Base-by-base conservation (phyloP, 2,113 vertebrate species). In the Malurus elegans region DNA sequence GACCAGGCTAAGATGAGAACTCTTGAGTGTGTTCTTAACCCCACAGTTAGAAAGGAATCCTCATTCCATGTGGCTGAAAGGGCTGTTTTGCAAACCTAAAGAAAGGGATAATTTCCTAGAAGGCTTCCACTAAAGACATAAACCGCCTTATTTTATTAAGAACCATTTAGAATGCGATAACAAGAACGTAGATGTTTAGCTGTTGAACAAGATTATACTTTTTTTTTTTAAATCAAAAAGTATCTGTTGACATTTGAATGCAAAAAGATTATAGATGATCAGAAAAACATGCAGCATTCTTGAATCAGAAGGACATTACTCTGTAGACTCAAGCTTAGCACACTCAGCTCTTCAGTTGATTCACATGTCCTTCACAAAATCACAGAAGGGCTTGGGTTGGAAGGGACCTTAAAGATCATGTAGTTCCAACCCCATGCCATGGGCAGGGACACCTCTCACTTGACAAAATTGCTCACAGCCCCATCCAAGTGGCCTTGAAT, bases 1-100 rank as follows among this genome's bases (percentile, higher is more conserved):
- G 42, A 9, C 7, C 5, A 18, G 23, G 64, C 14, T 29, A 17
- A 24, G 19, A 34, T 34, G 24, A 42, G 65, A 24, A 40, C 4
- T 5, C 32, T 6, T 6, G 16, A 45, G 32, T 25, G 42, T 38
- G 62, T 56, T 2, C 0, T 6, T 20, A 32, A 8, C 4, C 12
- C 62, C 26, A 20, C 4, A 5, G 21, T n/a, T 60, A 11, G 23
- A 54, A 78, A 42, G 31, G 26, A 21, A n/a, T 42, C 16, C 6
- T 88, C 16, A 9, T 42, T 64, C 44, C 0, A 0, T 67, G 53
- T 66, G 45, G 40, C 40, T 21, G 19, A 61, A 54, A 54, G 53
- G 24, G n/a, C 1, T 0, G 42, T 73, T 83, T n/a, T 47, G 19
- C 17, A 44, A 25, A 47, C 3, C 9, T 79, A 34, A n/a, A 18